A percentile compares a stretch with the other conserved stretches of the same genome.
phyloP scores from a whole-genome alignment of 2,888 invertebrate species.

The Eilema griseolum region DNA sequence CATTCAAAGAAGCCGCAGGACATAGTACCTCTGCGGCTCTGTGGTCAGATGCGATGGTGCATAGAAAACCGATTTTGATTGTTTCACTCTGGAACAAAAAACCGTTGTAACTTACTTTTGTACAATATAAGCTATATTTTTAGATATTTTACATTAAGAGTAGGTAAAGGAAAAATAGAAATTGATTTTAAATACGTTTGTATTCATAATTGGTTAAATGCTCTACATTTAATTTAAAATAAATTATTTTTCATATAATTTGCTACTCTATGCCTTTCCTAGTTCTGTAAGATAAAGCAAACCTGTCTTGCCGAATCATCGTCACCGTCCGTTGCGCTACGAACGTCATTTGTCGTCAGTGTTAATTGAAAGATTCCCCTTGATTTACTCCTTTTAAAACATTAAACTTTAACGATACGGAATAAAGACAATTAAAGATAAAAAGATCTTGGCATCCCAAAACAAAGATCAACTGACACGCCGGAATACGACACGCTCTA shows the following conservation, averaged over 20 bases:
- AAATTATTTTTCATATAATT: not conserved
- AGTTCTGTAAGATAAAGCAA: constrained; percentile 37
- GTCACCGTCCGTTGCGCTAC: constrained; percentile 62
- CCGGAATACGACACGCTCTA: constrained; percentile 40
- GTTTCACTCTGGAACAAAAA: constrained; percentile 40
- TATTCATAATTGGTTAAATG: not conserved
- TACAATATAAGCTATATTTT: not conserved
- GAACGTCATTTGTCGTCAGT: constrained; percentile 62
- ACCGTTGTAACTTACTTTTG: constrained; percentile 14
- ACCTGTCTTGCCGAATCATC: constrained; percentile 29
- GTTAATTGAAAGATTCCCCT: constrained; percentile 62
- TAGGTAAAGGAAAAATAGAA: not conserved
- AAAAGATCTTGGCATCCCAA: constrained; percentile 50
- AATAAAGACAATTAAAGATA: constrained; percentile 57
- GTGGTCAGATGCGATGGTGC: constrained; percentile 67
- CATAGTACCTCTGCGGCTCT: constrained; percentile 68
- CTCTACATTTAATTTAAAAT: not conserved
- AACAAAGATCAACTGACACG: constrained; percentile 44
- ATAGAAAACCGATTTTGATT: constrained; percentile 69
- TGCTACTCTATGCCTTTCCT: constrained; percentile 29
- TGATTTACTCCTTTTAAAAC: constrained; percentile 46
- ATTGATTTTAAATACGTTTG: not conserved
- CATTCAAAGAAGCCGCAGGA: constrained; percentile 81
- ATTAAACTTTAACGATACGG: constrained; percentile 44
- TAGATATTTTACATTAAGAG: not conserved